Base-by-base conservation (phyloP, 2,113 vertebrate species). In the Ailuropoda melanoleuca region DNA sequence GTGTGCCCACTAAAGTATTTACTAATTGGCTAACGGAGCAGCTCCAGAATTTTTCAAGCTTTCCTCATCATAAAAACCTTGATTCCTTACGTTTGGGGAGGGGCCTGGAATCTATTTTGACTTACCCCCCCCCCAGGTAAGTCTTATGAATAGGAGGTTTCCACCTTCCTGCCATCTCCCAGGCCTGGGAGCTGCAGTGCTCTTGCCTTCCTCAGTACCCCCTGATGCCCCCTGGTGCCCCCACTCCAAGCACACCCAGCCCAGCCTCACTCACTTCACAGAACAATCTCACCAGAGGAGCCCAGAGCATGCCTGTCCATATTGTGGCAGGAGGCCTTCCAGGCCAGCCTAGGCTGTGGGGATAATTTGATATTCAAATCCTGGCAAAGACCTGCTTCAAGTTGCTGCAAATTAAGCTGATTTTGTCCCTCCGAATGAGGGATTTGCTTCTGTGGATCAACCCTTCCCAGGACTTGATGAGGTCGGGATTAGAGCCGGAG, bases 361-460 rank as follows among this genome's bases (percentile, higher is more conserved):
- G 98, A 99, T 99, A 99, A 99, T 99, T 99, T 99, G 98, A 99
- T 99, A 99, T 99, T 99, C 98, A 99, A 99, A 99, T 99, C 98
- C 98, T 98, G 98, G 98, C 98, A 98, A 98, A 99, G 98, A 98
- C 98, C 98, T 98, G 98, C 98, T 99, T 98, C 99, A 99, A 99
- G 99, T 99, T 99, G 98, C 98, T 98, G 98, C 98, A 99, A 99
- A 99, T 99, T 99, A 99, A 99, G 98, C 98, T 99, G 99, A 99
- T 99, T 99, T 99, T 98, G 98, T 98, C 98, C 98, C 98, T 97
- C 90, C 43, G 98, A 99, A 99, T 98, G 98, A 99, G 98, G 98
- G 99, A 99, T 99, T 99, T 99, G 99, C 98, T 99, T 97, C 98
- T 97, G 98, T 98, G 98, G 99, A 99, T 99, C 99, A 99, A 98